A percentile compares a stretch with the other conserved stretches of the same genome.
phyloP scores from a whole-genome alignment of 2,888 invertebrate genomes.

The Epinotia bilunana region DNA sequence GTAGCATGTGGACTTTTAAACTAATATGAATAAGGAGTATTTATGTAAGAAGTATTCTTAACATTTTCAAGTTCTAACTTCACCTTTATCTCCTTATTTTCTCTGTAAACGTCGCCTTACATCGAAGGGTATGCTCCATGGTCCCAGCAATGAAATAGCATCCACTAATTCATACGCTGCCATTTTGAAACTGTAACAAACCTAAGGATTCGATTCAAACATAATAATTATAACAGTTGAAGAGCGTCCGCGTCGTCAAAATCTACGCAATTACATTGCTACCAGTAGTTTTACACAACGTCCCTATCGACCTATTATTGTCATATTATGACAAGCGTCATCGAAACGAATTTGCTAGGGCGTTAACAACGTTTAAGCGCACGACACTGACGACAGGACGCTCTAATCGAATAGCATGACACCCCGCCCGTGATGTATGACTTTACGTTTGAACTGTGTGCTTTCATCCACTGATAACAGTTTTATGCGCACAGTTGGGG shows the following conservation, averaged over 20 bases:
- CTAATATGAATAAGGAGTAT: no score
- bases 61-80: no score
- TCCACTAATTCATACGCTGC: background rate
- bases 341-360: slow-evolving; percentile 18
- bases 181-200: no score
- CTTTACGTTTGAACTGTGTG: slow-evolving; percentile 23
- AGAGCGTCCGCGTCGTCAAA: no score
- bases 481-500: slow-evolving; percentile 11
- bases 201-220: no score
- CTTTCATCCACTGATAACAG: slow-evolving; percentile 18
- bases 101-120: background rate
- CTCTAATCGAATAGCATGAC: slow-evolving; percentile 36
- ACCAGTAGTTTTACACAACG: background rate
- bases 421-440: slow-evolving; percentile 27
- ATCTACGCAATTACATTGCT: no score
- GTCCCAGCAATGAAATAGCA: background rate
- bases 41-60: no score
- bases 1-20: no score
- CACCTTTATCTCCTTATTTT: background rate
- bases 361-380: slow-evolving; percentile 9
- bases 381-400: slow-evolving; percentile 15
- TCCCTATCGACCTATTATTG: slow-evolving; percentile 7
- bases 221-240: no score
- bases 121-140: background rate
- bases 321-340: no score